Evolutionary conservation across 1,140 invertebrate genomes (phyloP).

Genomic region (Archegozetes longisetosus): DNA sequence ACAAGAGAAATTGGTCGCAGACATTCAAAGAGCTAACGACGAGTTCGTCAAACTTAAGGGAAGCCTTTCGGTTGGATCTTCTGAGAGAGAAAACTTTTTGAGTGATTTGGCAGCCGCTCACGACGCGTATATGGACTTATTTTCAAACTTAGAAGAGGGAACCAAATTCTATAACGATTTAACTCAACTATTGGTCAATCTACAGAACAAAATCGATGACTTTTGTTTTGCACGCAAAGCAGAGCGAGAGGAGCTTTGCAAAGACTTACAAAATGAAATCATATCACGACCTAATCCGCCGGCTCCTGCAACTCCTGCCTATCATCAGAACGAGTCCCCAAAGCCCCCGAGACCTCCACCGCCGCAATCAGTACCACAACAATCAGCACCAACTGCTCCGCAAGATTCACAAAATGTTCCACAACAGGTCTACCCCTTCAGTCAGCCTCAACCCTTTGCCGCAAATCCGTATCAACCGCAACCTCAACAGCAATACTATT

Average conservation of each 20-base stretch:
- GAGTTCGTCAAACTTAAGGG: constrained; percentile 56
- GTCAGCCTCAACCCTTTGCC: constrained; percentile 5
- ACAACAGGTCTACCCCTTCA: not conserved
- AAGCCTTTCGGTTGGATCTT: constrained; percentile 31
- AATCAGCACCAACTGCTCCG: not conserved
- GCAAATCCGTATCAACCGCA: not conserved
- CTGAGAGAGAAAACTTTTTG: constrained; percentile 53
- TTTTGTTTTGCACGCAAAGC: constrained; percentile 97
- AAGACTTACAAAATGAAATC: constrained; percentile 63
- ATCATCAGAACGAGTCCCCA: constrained; percentile 24
- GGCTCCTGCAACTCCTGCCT: constrained; percentile 36
- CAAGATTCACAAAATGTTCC: not conserved
- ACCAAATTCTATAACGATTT: constrained; percentile 98
- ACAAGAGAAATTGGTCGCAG: constrained; percentile 57
- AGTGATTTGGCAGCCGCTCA: constrained; percentile 71
- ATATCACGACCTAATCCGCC: constrained; percentile 38
- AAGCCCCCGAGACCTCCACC: not conserved
- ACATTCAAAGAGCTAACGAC: constrained; percentile 55
- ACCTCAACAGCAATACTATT: constrained; percentile 14
- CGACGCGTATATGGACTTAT: constrained; percentile 79
- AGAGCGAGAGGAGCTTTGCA: constrained; percentile 92
- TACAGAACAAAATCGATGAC: constrained; percentile 95
- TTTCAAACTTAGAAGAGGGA: constrained; percentile 79
- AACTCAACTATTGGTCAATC: constrained; percentile 76
- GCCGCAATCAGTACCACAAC: not conserved